Percentiles rank a stretch among this genome's conserved stretches.
These are phyloP conservation scores for Smittia aterrima DNA, from an alignment of 2,888 invertebrate genomes.

Conservation along the genomic window DNA sequence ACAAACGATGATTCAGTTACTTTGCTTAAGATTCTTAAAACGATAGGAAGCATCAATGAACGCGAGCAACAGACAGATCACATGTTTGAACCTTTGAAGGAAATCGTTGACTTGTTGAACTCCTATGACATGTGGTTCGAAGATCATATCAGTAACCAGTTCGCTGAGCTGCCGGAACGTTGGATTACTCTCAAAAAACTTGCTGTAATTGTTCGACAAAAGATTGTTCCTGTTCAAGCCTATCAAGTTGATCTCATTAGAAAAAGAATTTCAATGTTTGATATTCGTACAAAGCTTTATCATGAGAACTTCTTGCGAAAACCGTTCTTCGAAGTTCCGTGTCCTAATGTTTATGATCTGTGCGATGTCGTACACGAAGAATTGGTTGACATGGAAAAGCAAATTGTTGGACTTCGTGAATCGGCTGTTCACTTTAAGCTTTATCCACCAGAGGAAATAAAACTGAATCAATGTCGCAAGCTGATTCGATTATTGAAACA, in stretches of 20 bases:
- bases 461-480: conserved; percentile 69
- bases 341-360: conserved; percentile 65
- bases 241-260: conserved; percentile 85
- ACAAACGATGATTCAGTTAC: conserved; percentile 84
- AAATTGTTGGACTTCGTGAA: conserved; percentile 64
- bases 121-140: conserved; percentile 84
- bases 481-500: conserved; percentile 75
- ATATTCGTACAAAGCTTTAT: conserved; percentile 73
- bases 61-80: conserved; percentile 73
- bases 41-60: conserved; percentile 75
- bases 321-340: conserved; percentile 59
- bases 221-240: conserved; percentile 83
- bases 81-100: conserved; percentile 86
- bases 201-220: conserved; percentile 78
- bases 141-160: conserved; percentile 67
- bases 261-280: conserved; percentile 76
- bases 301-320: conserved; percentile 68
- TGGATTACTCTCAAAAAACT: conserved; percentile 85
- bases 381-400: conserved; percentile 65
- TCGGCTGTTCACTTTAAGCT: conserved; percentile 85
- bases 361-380: conserved; percentile 69
- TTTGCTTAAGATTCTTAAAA: conserved; percentile 78
- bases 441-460: conserved; percentile 76
- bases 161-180: conserved; percentile 79
- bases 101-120: conserved; percentile 80